Percentiles rank a stretch among this genome's conserved stretches.
Conservation (phyloP, 1,140 invertebrate genomes). For the Muscidifurax raptorellus region DNA sequence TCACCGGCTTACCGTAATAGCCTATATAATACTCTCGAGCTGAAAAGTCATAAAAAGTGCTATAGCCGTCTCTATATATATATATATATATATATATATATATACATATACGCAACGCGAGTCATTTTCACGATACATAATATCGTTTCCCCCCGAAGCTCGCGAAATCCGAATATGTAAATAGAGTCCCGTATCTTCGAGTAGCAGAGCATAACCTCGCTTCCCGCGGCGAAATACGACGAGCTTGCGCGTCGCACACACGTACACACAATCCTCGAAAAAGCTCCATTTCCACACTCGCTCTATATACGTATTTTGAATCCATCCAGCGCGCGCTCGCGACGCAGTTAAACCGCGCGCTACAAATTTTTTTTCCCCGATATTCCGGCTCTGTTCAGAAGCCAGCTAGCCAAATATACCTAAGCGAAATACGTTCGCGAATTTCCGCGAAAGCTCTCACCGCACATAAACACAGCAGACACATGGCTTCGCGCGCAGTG, state of each 20-base stretch:
- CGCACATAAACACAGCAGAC: background rate
- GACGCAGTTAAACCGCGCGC: background rate
- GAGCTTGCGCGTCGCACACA: background rate
- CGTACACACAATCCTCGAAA: background rate
- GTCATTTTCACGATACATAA: background rate
- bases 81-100: too few species aligned
- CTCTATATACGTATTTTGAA: background rate
- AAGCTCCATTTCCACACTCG: background rate
- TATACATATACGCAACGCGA: background rate
- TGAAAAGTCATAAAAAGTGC: background rate
- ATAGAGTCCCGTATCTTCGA: background rate
- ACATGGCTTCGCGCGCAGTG: too few species aligned
- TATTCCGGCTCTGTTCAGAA: background rate
- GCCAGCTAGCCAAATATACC: too few species aligned
- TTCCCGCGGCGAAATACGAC: background rate
- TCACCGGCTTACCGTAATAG: background rate
- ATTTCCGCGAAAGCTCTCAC: too few species aligned
- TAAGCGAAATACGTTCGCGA: background rate
- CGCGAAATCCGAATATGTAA: conserved; percentile 5
- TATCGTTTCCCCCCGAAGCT: background rate
- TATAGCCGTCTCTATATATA: too few species aligned
- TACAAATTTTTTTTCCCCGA: background rate
- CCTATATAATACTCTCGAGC: background rate
- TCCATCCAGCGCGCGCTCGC: background rate
- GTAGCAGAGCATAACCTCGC: background rate